Evolutionary conservation across 2,797 vertebrate genomes (phyloP).

Genomic region (Lacerta bilineata): DNA sequence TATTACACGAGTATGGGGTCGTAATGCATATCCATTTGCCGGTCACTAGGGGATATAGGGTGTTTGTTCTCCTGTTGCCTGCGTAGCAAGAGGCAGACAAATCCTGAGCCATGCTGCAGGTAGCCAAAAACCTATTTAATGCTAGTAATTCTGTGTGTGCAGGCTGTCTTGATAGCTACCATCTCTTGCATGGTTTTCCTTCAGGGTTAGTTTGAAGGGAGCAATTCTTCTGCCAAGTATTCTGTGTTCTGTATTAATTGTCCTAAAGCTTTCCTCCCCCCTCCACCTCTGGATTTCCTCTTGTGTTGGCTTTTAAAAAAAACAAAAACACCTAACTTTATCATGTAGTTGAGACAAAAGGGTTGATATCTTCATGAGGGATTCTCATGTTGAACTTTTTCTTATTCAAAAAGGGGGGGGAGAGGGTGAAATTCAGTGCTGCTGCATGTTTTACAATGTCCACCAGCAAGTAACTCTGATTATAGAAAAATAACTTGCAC

Average conservation of each 20-base stretch:
- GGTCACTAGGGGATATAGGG: background rate
- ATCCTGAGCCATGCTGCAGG: background rate
- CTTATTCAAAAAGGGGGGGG: background rate
- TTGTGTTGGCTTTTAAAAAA: constrained; percentile 6
- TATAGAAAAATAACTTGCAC: constrained; percentile 29
- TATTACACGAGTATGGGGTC: background rate
- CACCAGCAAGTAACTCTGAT: constrained; percentile 9
- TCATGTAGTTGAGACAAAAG: constrained; percentile 16
- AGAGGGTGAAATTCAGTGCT: background rate
- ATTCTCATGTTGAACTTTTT: constrained; percentile 8
- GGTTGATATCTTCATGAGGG: background rate
- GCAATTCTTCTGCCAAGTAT: background rate
- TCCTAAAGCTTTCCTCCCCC: background rate
- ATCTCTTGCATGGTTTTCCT: background rate
- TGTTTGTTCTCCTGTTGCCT: background rate
- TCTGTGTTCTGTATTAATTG: background rate
- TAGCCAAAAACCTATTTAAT: constrained; percentile 16
- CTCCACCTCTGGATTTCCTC: background rate
- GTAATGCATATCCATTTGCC: background rate
- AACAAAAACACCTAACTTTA: background rate
- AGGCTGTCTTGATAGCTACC: background rate
- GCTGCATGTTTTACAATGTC: constrained; percentile 20
- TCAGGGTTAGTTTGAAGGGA: constrained; percentile 4
- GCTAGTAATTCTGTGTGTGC: background rate
- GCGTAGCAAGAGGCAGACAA: background rate